phyloP scores from a whole-genome alignment of 2,888 invertebrate species.

The Drosophila eohydei region DNA sequence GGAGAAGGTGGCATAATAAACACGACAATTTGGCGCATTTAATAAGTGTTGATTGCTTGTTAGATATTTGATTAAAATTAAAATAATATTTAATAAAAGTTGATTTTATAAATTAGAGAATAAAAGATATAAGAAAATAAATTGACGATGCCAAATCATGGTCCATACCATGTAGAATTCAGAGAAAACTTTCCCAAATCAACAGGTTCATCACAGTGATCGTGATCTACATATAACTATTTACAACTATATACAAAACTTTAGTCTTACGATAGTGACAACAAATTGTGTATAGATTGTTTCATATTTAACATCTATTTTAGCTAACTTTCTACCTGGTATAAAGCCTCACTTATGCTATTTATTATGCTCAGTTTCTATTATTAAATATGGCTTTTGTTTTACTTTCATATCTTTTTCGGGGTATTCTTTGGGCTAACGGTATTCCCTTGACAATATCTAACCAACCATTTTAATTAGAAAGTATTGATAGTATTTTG shows the following conservation, averaged over 20 bases:
- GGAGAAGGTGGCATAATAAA: conserved; percentile 10
- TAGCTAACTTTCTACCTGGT: conserved; percentile 2
- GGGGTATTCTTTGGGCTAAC: background rate
- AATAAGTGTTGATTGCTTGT: background rate
- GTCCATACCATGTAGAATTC: too few relatives aligned
- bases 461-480: background rate
- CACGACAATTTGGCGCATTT: conserved; percentile 25
- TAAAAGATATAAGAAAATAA: too few relatives aligned
- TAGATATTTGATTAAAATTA: background rate
- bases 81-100: background rate
- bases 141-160: too few relatives aligned
- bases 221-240: too few relatives aligned
- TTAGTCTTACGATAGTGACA: background rate
- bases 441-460: conserved; percentile 1
- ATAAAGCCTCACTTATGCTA: background rate
- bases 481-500: conserved; percentile 1
- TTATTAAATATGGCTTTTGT: conserved; percentile 3
- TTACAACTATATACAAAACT: background rate
- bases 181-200: too few relatives aligned
- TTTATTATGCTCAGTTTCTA: background rate
- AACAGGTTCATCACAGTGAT: too few relatives aligned
- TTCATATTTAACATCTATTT: background rate
- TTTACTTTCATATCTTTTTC: background rate
- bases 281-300: background rate
- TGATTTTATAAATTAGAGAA: background rate